These are phyloP conservation scores for Drosophila hawaiiensis DNA, from an alignment of 2,888 invertebrate species.

Conservation along the genomic window DNA sequence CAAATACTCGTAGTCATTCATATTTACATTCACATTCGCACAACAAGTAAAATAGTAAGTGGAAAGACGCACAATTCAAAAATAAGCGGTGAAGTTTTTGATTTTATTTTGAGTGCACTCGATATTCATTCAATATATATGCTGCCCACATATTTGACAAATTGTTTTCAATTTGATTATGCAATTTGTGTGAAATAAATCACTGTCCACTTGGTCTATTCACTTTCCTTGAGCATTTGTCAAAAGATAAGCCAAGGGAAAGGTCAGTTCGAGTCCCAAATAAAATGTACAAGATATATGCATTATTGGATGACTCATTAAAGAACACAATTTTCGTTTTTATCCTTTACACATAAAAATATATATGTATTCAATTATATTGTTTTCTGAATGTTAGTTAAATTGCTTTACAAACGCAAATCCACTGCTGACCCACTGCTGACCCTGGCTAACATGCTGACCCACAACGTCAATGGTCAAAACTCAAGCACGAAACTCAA, in stretches of 20 bases:
- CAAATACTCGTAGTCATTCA: conserved; percentile 12
- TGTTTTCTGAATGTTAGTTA: neutral
- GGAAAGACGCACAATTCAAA: neutral
- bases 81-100: neutral
- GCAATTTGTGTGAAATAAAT: conserved; percentile 21
- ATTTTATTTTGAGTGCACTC: conserved; percentile 39
- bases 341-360: neutral
- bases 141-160: conserved; percentile 43
- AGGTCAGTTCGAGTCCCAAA: conserved; percentile 33
- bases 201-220: neutral
- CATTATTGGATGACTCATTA: conserved; percentile 18
- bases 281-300: conserved; percentile 12
- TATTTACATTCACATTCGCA: conserved; percentile 26
- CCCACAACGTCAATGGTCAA: conserved; percentile 27
- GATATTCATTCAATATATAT: conserved; percentile 27
- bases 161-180: conserved; percentile 14
- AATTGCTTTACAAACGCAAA: conserved; percentile 6
- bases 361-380: neutral
- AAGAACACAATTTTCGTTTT: neutral
- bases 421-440: conserved; percentile 24
- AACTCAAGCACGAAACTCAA: conserved; percentile 8
- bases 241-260: conserved; percentile 34
- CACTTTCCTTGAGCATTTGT: conserved; percentile 11
- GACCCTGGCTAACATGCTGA: conserved; percentile 36
- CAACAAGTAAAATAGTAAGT: conserved; percentile 34